Base-by-base conservation (phyloP, 2,888 invertebrate genomes). In the Cryptops parisi region DNA sequence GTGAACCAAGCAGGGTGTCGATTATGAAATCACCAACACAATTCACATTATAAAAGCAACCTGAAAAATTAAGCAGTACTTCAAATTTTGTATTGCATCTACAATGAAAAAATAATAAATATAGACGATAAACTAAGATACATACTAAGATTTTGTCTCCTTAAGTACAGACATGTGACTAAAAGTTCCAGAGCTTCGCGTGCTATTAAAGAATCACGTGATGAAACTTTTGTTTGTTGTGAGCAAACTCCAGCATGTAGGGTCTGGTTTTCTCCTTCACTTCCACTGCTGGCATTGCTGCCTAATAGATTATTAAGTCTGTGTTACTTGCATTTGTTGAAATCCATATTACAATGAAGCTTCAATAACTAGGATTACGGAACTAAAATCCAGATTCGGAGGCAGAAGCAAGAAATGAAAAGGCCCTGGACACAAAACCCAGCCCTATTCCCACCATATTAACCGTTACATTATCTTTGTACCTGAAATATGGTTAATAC, bases 21-120 rank as follows among this genome's bases (percentile, higher is more conserved):
- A 73, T 65, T 52, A 72, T 65, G 60, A 71, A 73, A 59, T 72
- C 72, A 53, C 64, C 63, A 43, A 71, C 66, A 57, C 65, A 68
- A 2, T 68, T 67, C 52, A 72, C 59, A 5, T 62, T 62, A 60
- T 70, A 70, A 61, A 72, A 71, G 17, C 65, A 64, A 21, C 65
- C 69, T 62, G 57, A 39, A 54, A 54, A 47, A 2, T 21, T 19
- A n/a, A 2, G 25, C 21, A 41, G 21, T 33, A 50, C n/a, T 19
- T 27, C 33, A 26, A 48, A 45, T 40, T 27, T 40, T 52, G 3
- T n/a, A 19, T 38, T 33, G n/a, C 1, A 47, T 41, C 22, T 21
- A 2, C 6, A 51, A 40, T 44, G 17, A 46, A 6, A 2, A 23
- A 24, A n/a, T 15, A 12, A 21, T 25, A 47, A 23, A 47, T 47